A percentile compares a stretch with the other conserved stretches of the same genome.
phyloP scores from a whole-genome alignment of 2,888 invertebrate genomes.

The Drosophila paranaensis region DNA sequence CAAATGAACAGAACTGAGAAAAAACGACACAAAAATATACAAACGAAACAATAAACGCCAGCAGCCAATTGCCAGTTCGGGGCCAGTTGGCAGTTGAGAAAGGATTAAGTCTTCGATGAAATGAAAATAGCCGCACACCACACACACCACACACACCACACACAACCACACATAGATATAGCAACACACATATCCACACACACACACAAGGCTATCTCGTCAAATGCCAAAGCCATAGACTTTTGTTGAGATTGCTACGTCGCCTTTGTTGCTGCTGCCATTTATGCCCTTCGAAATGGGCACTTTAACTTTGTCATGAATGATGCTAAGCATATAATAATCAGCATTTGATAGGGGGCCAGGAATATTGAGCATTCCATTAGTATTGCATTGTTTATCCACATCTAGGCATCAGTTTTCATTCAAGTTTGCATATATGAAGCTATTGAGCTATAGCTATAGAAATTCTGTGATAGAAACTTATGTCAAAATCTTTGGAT shows the following conservation, averaged over 20 bases:
- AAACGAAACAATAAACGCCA: constrained; percentile 49
- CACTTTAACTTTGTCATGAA: background rate
- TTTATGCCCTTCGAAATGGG: constrained; percentile 12
- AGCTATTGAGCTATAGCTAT: too few relatives aligned
- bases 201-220: constrained; percentile 22
- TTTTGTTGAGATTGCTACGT: constrained; percentile 50
- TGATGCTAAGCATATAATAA: background rate
- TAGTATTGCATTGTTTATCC: background rate
- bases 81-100: constrained; percentile 46
- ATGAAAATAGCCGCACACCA: constrained; percentile 49
- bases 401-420: background rate
- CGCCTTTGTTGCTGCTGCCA: constrained; percentile 20
- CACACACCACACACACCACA: constrained; percentile 13
- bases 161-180: constrained; percentile 10
- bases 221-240: constrained; percentile 50
- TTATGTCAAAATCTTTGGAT: too few relatives aligned
- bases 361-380: too few relatives aligned
- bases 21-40: background rate
- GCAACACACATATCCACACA: background rate
- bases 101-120: constrained; percentile 75
- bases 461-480: too few relatives aligned
- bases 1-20: constrained; percentile 26
- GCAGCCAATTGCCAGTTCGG: constrained; percentile 46
- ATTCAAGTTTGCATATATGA: background rate
- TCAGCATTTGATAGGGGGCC: background rate